Evolutionary conservation across 1,140 invertebrate species (phyloP), one percentile per base, ranked within the genome.

Genomic region (Rhagoletis zephyria): DNA sequence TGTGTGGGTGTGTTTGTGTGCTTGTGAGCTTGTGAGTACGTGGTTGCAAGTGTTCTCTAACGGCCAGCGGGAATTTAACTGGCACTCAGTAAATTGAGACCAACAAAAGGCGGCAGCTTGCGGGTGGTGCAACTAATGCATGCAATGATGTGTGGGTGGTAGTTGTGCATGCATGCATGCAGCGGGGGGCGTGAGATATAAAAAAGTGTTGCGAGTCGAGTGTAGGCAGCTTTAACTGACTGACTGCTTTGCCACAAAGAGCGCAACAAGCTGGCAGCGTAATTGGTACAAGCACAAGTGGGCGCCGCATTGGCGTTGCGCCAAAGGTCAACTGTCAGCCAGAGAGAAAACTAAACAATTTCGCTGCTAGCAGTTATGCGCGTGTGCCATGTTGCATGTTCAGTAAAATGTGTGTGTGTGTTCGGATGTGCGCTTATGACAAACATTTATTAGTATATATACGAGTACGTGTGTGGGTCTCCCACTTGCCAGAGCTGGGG

Each of bases 321-420:
- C 74, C 74, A 81, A 59, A 81, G 74, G 74, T 81, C 48, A 81
- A 81, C 74, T 56, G 74, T 81, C 74, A 81, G 45, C 51, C 12
- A 4, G 70, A 67, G 67, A 74, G 61, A 2, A 12, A 67, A 81
- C 51, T 56, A 81, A 56, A 81, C 45, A 81, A 81, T 81, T 51
- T 19, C 48, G 30, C 74, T 30, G 48, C 0, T 48, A 30, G 9
- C 56, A 9, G 45, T 81, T 81, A 4, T 56, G 48, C 19, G 4
- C n/a, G 45, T 48, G 16, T 51, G 70, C 9, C 4, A 30, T 3
- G 30, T 30, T 30, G 10, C 12, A 67, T 42, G 40, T 12, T n/a
- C n/a, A n/a, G 65, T 2, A 67, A 67, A 30, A 40, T 48, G 42
- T 45, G 42, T 16, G 67, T 74, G 4, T 67, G 30, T 67, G 30